A percentile compares a stretch with the other conserved stretches of the same genome.
phyloP scores from a whole-genome alignment of 2,797 vertebrate species.

The Eutrigla gurnardus region DNA sequence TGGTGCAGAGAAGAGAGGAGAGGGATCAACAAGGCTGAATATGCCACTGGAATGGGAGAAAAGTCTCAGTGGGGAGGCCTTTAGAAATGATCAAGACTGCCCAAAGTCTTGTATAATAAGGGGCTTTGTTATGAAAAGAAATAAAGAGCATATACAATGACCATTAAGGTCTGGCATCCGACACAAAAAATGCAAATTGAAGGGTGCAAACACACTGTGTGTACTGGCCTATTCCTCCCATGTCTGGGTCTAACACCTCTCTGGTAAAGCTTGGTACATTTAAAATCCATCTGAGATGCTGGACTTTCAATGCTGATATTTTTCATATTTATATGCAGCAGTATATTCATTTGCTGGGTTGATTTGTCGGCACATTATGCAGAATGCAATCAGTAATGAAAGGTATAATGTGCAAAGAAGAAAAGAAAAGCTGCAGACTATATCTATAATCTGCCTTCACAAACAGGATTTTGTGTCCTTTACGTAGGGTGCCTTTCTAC shows the following conservation, averaged over 20 bases:
- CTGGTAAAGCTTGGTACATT: too few species aligned
- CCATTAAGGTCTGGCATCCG: constrained; percentile 7
- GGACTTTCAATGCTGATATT: neutral
- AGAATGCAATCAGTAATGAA: neutral
- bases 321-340: neutral
- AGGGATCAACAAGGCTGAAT: constrained; percentile 21
- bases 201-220: constrained; percentile 15
- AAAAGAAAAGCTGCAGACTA: too few species aligned
- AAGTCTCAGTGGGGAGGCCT: constrained; percentile 1
- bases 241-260: neutral
- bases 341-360: neutral
- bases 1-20: constrained; percentile 63
- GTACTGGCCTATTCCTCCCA: neutral
- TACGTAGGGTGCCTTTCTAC: too few species aligned
- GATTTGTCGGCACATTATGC: neutral
- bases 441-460: neutral
- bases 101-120: constrained; percentile 25
- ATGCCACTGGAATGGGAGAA: constrained; percentile 15
- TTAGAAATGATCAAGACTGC: constrained; percentile 24
- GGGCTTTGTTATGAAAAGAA: constrained; percentile 35
- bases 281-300: neutral
- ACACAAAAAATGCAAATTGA: neutral
- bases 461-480: too few species aligned
- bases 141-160: constrained; percentile 1
- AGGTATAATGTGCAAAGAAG: neutral